Conservation (phyloP, 1,140 invertebrate genomes). For the Pogonognathellus flavescens region DNA sequence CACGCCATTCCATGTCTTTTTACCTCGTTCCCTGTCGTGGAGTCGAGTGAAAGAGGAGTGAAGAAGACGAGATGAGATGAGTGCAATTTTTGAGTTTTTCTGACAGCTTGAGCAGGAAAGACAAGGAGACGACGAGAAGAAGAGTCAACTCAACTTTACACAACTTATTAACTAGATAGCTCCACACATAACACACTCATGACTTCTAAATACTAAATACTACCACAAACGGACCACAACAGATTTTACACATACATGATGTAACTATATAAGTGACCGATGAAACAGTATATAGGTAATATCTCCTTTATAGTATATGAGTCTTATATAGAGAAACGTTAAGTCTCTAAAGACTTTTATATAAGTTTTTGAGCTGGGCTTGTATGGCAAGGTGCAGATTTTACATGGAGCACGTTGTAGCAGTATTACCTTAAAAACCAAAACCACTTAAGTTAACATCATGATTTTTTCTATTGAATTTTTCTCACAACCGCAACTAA, state of each 20-base stretch:
- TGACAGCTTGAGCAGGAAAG: constrained; percentile 32
- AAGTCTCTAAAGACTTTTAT: too few species aligned
- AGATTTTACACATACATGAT: background rate
- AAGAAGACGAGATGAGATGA: constrained; percentile 46
- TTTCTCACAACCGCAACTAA: constrained; percentile 41
- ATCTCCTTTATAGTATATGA: background rate
- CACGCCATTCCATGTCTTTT: background rate
- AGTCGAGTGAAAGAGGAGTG: constrained; percentile 11
- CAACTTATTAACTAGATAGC: constrained; percentile 11
- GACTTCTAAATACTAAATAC: too few species aligned
- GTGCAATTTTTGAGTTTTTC: constrained; percentile 44
- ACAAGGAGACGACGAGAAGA: constrained; percentile 17
- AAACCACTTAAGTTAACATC: constrained; percentile 45
- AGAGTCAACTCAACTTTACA: constrained; percentile 7
- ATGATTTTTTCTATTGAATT: constrained; percentile 31
- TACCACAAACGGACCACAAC: background rate
- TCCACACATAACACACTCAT: background rate
- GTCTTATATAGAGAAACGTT: too few species aligned
- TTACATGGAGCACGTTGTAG: background rate
- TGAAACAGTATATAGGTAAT: background rate
- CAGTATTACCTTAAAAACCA: constrained; percentile 4
- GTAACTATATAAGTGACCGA: background rate
- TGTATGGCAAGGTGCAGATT: too few species aligned
- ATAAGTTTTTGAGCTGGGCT: too few species aligned
- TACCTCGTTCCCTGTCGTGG: constrained; percentile 1